Evolutionary conservation across 2,888 invertebrate species (phyloP).

Genomic region (Myathropa florea): DNA sequence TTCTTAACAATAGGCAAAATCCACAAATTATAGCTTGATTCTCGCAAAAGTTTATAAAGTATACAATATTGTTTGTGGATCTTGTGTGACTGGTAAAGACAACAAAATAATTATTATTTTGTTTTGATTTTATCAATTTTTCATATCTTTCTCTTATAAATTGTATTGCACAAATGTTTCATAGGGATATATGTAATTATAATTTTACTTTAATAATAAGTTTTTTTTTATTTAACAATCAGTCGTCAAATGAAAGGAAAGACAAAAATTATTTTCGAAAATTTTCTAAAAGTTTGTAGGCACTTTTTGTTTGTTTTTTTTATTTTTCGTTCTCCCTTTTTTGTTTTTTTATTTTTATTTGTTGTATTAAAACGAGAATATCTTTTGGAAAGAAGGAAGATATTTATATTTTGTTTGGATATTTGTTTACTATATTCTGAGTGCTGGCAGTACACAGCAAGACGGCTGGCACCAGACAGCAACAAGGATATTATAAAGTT

Average conservation of each 20-base stretch:
- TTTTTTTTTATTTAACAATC: conserved; percentile 54
- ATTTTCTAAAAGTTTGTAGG: conserved; percentile 65
- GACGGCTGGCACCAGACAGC: conserved; percentile 55
- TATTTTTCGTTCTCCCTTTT: conserved; percentile 24
- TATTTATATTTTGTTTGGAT: conserved; percentile 27
- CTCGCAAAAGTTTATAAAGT: conserved; percentile 15
- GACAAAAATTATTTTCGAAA: conserved; percentile 52
- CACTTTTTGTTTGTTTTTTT: conserved; percentile 64
- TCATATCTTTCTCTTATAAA: conserved; percentile 18
- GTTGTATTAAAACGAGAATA: conserved; percentile 51
- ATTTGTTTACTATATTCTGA: conserved; percentile 20
- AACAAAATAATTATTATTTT: conserved; percentile 24
- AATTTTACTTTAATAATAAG: conserved; percentile 43
- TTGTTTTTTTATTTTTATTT: conserved; percentile 2
- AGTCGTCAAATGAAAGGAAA: conserved; percentile 61
- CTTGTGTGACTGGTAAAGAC: conserved; percentile 57
- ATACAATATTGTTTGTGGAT: conserved; percentile 40
- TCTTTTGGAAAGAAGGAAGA: conserved; percentile 60
- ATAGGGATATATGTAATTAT: conserved; percentile 37
- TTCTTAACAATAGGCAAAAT: conserved; percentile 16
- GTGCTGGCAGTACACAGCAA: conserved; percentile 55
- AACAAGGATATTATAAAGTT: conserved; percentile 65
- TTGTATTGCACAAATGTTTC: conserved; percentile 56
- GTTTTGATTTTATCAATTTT: conserved; percentile 9
- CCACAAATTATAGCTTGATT: conserved; percentile 17